Conservation (phyloP, 1,140 invertebrate genomes). For the Subanguina moxae region DNA sequence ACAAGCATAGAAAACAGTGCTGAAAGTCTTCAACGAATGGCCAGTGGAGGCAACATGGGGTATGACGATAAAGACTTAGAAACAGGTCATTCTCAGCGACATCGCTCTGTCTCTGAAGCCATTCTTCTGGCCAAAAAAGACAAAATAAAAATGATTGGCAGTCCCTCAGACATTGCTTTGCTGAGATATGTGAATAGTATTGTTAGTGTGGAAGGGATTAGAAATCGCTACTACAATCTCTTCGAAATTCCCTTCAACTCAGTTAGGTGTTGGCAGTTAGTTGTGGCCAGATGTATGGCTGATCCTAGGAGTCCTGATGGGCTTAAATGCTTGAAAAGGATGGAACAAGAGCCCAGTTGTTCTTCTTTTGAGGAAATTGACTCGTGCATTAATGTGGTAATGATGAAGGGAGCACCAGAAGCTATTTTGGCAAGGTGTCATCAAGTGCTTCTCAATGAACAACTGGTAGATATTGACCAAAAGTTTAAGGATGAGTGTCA, state of each 20-base stretch:
- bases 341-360: background rate
- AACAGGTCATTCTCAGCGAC: background rate
- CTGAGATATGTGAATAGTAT: slow-evolving; percentile 53
- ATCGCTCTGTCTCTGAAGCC: background rate
- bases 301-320: background rate
- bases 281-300: slow-evolving; percentile 46
- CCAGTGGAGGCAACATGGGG: too few species aligned
- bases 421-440: slow-evolving; percentile 47
- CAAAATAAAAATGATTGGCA: slow-evolving; percentile 41
- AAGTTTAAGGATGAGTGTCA: slow-evolving; percentile 52
- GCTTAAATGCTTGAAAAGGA: background rate
- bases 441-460: slow-evolving; percentile 30
- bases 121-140: slow-evolving; percentile 11
- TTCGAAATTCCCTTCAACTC: slow-evolving; percentile 58
- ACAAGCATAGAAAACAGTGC: too few species aligned
- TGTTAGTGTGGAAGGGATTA: slow-evolving; percentile 49
- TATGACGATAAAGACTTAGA: too few species aligned
- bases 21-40: too few species aligned
- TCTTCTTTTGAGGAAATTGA: slow-evolving; percentile 4
- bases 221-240: slow-evolving; percentile 44
- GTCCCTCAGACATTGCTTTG: slow-evolving; percentile 54
- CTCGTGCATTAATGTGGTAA: slow-evolving; percentile 39
- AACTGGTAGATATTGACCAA: slow-evolving; percentile 48
- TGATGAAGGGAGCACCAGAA: slow-evolving; percentile 58
- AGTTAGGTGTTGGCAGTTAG: slow-evolving; percentile 53